phyloP scores from a whole-genome alignment of 2,113 vertebrate genomes.

The Nibea coibor region DNA sequence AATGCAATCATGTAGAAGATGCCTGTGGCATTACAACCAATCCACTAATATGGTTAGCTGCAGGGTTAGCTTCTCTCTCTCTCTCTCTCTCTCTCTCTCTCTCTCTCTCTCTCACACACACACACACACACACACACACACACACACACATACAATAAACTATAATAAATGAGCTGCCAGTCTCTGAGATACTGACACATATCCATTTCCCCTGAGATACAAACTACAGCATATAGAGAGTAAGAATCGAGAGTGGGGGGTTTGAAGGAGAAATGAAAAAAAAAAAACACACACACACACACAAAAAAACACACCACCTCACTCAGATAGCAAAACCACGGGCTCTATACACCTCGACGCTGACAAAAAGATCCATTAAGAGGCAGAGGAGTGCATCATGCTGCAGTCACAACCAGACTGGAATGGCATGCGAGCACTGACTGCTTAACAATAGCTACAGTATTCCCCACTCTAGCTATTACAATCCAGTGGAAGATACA shows the following conservation, averaged over 20 bases:
- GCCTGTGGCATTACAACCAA: conserved; percentile 18
- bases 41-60: conserved; percentile 55
- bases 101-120: conserved; percentile 4
- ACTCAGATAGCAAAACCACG: conserved; percentile 46
- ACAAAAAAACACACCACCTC: neutral
- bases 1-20: conserved; percentile 28
- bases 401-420: conserved; percentile 27
- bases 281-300: neutral
- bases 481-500: conserved; percentile 16
- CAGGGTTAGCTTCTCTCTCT: conserved; percentile 27
- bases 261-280: conserved; percentile 1
- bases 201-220: conserved; percentile 66
- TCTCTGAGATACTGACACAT: conserved; percentile 60
- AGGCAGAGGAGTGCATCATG: conserved; percentile 33
- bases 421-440: conserved; percentile 28
- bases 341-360: conserved; percentile 20
- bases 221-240: conserved; percentile 37
- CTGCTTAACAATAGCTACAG: conserved; percentile 29
- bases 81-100: neutral
- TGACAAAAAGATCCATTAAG: conserved; percentile 64
- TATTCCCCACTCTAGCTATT: conserved; percentile 1
- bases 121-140: conserved; percentile 12
- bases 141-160: conserved; percentile 36
- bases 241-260: conserved; percentile 9
- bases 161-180: conserved; percentile 52